phyloP scores from a whole-genome alignment of 1,140 invertebrate species.

The Muscidifurax raptorellus region DNA sequence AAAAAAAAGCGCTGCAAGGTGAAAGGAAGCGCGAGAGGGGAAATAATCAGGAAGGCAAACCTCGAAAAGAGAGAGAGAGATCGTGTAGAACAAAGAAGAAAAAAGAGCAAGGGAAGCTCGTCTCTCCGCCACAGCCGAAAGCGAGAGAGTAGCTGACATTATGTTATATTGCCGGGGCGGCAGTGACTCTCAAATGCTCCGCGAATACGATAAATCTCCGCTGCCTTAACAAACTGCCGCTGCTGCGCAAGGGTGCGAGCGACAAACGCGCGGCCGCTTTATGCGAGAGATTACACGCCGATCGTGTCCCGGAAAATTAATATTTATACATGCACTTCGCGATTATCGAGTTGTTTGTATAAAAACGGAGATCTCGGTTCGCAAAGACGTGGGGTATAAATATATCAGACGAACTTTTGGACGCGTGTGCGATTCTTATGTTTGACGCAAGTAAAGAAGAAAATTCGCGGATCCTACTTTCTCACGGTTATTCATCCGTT shows the following conservation, averaged over 20 bases:
- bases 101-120: background rate
- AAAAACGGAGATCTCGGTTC: no score
- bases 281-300: slow-evolving; percentile 8
- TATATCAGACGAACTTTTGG: background rate
- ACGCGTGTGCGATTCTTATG: background rate
- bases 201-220: slow-evolving; percentile 45
- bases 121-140: background rate
- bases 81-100: slow-evolving; percentile 39
- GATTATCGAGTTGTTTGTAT: background rate
- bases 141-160: slow-evolving; percentile 68
- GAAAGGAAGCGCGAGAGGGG: background rate
- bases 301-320: background rate
- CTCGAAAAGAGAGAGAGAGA: slow-evolving; percentile 24
- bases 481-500: background rate
- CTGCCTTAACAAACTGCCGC: slow-evolving; percentile 43
- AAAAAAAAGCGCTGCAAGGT: slow-evolving; percentile 18
- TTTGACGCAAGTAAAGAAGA: background rate
- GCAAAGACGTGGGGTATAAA: background rate
- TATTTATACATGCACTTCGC: background rate
- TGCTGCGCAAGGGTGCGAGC: background rate
- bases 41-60: slow-evolving; percentile 32
- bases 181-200: slow-evolving; percentile 67
- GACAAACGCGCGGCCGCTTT: background rate
- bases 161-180: slow-evolving; percentile 69
- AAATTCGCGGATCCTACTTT: background rate